Conservation (phyloP, 2,797 vertebrate genomes). For the Syncerus caffer region DNA sequence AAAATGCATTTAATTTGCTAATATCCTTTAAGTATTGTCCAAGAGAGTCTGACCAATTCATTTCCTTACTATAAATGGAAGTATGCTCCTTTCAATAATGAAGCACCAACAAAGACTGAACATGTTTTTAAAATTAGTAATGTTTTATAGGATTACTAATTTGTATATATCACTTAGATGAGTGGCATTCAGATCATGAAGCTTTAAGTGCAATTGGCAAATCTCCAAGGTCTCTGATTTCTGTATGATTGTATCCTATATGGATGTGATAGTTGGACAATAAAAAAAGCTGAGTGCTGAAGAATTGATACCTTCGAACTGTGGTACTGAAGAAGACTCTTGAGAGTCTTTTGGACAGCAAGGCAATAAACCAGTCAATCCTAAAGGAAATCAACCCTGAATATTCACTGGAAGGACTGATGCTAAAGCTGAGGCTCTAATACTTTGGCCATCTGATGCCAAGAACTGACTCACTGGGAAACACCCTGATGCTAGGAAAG, state of each 20-base stretch:
- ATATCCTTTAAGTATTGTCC: not conserved
- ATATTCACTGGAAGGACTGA: not conserved
- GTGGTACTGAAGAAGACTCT: not conserved
- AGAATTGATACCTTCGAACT: not conserved
- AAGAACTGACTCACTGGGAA: not conserved
- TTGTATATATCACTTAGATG: not conserved
- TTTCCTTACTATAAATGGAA: not conserved
- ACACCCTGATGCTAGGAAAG: not conserved
- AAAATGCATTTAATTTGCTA: constrained; percentile 14
- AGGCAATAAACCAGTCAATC: not conserved
- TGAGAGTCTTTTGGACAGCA: not conserved
- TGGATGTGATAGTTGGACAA: not conserved
- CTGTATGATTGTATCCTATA: not conserved
- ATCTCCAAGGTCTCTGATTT: not conserved
- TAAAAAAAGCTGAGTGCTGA: not conserved
- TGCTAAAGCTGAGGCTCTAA: not conserved
- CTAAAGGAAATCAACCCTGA: not conserved
- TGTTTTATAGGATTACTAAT: not conserved
- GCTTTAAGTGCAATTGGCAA: not conserved
- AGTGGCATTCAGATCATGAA: not conserved
- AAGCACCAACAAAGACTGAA: not conserved
- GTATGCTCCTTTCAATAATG: not conserved
- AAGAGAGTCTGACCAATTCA: not conserved
- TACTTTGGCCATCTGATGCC: not conserved
- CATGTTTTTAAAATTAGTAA: not conserved